Evolutionary conservation across 2,888 invertebrate genomes (phyloP), one percentile per base, ranked within the genome.

Genomic region (Allolobophora icterica): DNA sequence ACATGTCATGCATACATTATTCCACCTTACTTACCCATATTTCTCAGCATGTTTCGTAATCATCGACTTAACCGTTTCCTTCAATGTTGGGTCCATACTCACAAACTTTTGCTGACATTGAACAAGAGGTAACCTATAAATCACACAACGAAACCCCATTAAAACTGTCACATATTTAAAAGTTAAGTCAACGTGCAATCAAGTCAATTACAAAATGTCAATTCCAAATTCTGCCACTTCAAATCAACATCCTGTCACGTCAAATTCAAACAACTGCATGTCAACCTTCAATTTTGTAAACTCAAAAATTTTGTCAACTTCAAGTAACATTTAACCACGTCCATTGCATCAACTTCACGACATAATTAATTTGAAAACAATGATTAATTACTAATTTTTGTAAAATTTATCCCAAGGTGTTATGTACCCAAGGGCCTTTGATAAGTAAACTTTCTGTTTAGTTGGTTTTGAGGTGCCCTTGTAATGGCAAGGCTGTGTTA

Each of bases 41-140:
- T 96, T 95, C 24, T 94, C 94, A 91, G 95, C 93, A 94, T 95
- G 94, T 91, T 95, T 95, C 38, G 96, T 95, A 89, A 97, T 97
- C 94, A 98, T 97, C 8, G 93, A 92, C 91, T 95, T 95, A 6
- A 96, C 93, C 93, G 97, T 97, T 89, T 97, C 97, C 1, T 98
- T 96, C 38, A 98, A 96, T 83, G 97, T 96, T 92, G 98, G 96
- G 95, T 99, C 98, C 99, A 99, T 99, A 0, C 98, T 96, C 90
- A 96, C 96, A 95, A 97, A 99, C 91, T 97, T 97, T 94, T 99
- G 98, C 45, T 97, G 96, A 87, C 98, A 98, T 95, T 99, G 98
- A 40, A 96, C 97, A 52, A 99, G 95, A 0, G 99, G 99, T 93
- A 98, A 96, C 0, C 97, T 97, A 95, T 58, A 94, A 35, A 91